A percentile compares a stretch with the other conserved stretches of the same genome.
Evolutionary conservation across 2,113 vertebrate genomes (phyloP).

Genomic region (Seriola quinqueradiata): DNA sequence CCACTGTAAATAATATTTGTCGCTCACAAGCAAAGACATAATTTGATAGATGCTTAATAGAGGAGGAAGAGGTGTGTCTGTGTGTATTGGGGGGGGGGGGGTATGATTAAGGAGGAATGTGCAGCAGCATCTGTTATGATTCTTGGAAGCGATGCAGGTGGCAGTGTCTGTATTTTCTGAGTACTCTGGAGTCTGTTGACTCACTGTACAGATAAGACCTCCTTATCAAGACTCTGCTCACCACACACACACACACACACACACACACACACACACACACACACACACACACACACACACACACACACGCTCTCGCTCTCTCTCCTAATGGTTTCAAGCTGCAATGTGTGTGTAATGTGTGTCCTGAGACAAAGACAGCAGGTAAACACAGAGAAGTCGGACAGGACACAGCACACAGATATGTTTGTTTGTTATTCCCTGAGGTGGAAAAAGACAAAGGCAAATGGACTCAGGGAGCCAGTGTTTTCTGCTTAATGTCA

Average conservation of each 20-base stretch:
- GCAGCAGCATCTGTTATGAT: constrained; percentile 57
- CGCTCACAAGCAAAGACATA: constrained; percentile 17
- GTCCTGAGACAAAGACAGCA: constrained; percentile 54
- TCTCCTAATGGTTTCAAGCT: constrained; percentile 66
- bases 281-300: no score
- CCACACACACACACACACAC: background rate
- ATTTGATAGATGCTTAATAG: constrained; percentile 25
- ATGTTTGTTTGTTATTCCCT: constrained; percentile 69
- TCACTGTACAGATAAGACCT: constrained; percentile 64
- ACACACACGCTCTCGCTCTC: constrained; percentile 4
- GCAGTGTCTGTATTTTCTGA: constrained; percentile 43
- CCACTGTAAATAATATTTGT: background rate
- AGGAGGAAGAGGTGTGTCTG: constrained; percentile 3
- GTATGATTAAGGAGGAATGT: constrained; percentile 32
- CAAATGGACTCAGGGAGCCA: constrained; percentile 41
- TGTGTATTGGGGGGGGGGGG: background rate
- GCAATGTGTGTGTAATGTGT: constrained; percentile 47
- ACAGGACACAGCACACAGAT: constrained; percentile 25
- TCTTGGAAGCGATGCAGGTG: constrained; percentile 69
- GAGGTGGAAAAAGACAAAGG: constrained; percentile 62
- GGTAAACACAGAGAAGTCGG: constrained; percentile 55
- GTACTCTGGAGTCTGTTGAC: constrained; percentile 62
- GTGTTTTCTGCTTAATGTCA: constrained; percentile 29
- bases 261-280: no score
- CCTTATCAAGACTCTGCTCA: constrained; percentile 55